Percentiles rank a stretch among this genome's conserved stretches.
phyloP scores from a whole-genome alignment of 2,888 invertebrate genomes.

The Drosophila lutescens region DNA sequence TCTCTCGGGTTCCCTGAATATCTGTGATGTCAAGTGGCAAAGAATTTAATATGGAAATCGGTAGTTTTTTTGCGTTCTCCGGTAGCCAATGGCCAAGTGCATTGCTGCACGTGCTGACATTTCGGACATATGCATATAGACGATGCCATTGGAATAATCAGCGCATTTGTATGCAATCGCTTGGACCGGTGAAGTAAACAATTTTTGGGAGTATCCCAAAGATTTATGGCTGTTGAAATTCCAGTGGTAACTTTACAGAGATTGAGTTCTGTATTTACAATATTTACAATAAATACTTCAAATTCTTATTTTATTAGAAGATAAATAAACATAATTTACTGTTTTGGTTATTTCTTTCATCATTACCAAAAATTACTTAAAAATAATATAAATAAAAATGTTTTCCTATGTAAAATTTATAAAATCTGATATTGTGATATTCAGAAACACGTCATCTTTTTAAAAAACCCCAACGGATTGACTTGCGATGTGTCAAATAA shows the following conservation, averaged over 20 bases:
- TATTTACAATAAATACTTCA: background rate
- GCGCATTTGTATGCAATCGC: slow-evolving; percentile 41
- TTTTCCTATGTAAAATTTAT: background rate
- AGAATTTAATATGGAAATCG: slow-evolving; percentile 17
- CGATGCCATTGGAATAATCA: slow-evolving; percentile 24
- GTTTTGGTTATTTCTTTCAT: too few relatives aligned
- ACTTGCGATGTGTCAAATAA: slow-evolving; percentile 15
- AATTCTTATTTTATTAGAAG: too few relatives aligned
- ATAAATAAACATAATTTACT: too few relatives aligned
- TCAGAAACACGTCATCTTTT: background rate
- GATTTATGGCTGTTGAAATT: slow-evolving; percentile 7
- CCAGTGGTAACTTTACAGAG: background rate
- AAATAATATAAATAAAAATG: too few relatives aligned
- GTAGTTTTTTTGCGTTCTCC: slow-evolving; percentile 7
- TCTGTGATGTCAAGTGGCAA: slow-evolving; percentile 22
- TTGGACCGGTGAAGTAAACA: slow-evolving; percentile 3
- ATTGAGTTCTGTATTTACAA: background rate
- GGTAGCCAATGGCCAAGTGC: slow-evolving; percentile 21
- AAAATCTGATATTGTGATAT: background rate
- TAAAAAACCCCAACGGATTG: background rate
- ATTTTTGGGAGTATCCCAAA: slow-evolving; percentile 16
- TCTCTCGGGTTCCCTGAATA: background rate
- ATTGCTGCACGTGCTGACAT: slow-evolving; percentile 51
- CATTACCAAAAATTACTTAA: too few relatives aligned
- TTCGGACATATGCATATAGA: slow-evolving; percentile 19